Evolutionary conservation across 2,888 invertebrate species (phyloP).

Genomic region (Drosophila fulvimacula): DNA sequence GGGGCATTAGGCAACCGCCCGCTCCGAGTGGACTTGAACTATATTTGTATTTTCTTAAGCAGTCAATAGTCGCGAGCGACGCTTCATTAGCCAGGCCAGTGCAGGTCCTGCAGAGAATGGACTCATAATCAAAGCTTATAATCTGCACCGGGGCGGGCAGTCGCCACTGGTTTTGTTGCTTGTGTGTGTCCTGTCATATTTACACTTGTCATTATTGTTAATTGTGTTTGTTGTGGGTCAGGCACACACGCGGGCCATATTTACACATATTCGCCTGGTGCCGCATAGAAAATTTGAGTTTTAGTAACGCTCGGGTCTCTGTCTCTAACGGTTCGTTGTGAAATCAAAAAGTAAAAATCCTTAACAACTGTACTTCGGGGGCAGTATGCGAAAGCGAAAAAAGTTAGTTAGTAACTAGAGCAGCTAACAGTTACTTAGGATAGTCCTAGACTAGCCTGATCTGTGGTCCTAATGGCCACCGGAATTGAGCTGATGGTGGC

Average conservation of each 20-base stretch:
- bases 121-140: conserved; percentile 59
- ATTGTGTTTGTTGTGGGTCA: conserved; percentile 71
- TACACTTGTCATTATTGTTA: conserved; percentile 78
- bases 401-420: conserved; percentile 23
- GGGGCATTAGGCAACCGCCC: conserved; percentile 14
- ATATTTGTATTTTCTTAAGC: conserved; percentile 66
- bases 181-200: conserved; percentile 58
- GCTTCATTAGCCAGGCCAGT: conserved; percentile 51
- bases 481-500: conserved; percentile 82
- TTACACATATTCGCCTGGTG: conserved; percentile 50
- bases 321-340: conserved; percentile 44
- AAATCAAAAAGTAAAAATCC: conserved; percentile 12
- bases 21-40: conserved; percentile 46
- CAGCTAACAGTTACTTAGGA: conserved; percentile 6
- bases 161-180: conserved; percentile 13
- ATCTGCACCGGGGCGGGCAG: conserved; percentile 40
- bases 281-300: conserved; percentile 33
- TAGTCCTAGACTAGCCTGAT: background rate
- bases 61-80: conserved; percentile 14
- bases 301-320: conserved; percentile 52
- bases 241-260: conserved; percentile 56
- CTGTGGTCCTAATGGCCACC: conserved; percentile 51
- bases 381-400: conserved; percentile 67
- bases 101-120: conserved; percentile 1
- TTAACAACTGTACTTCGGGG: conserved; percentile 18